These are phyloP conservation scores for Neomicropteryx cornuta DNA, from an alignment of 1,140 invertebrate species.

Conservation along the genomic window DNA sequence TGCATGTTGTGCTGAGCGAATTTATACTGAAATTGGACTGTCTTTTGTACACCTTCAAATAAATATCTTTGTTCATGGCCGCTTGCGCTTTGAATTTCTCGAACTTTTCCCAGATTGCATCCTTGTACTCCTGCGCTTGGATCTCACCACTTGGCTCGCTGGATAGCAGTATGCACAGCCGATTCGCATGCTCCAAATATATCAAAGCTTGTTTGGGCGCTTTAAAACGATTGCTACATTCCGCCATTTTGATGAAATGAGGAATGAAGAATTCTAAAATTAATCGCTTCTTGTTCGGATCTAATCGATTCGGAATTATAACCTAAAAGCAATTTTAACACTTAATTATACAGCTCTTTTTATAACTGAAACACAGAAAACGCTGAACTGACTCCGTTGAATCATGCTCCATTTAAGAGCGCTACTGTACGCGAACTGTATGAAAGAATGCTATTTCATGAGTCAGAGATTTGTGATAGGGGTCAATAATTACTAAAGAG, in stretches of 20 bases:
- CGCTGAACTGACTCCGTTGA: not conserved
- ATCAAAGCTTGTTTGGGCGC: conserved; percentile 45
- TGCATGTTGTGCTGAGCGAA: no score
- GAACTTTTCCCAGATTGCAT: conserved; percentile 34
- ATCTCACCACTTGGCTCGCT: conserved; percentile 40
- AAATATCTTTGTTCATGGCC: no score
- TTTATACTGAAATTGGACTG: no score
- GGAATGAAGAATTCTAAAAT: conserved; percentile 57
- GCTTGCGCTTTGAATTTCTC: conserved; percentile 19
- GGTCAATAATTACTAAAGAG: no score
- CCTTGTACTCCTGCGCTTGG: conserved; percentile 36
- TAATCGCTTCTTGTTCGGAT: conserved; percentile 38
- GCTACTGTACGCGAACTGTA: no score
- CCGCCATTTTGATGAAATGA: conserved; percentile 56
- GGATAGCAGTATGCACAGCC: conserved; percentile 49
- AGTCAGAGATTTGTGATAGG: no score
- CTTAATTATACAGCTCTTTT: not conserved
- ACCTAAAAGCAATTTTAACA: no score
- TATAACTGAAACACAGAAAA: conserved; percentile 3
- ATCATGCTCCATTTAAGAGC: no score
- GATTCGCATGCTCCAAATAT: conserved; percentile 56
- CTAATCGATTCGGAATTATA: conserved; percentile 32
- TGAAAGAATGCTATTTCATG: no score
- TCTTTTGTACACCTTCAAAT: no score
- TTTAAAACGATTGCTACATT: conserved; percentile 45